phyloP scores from a whole-genome alignment of 1,140 invertebrate species.

The Diachasmimorpha longicaudata region DNA sequence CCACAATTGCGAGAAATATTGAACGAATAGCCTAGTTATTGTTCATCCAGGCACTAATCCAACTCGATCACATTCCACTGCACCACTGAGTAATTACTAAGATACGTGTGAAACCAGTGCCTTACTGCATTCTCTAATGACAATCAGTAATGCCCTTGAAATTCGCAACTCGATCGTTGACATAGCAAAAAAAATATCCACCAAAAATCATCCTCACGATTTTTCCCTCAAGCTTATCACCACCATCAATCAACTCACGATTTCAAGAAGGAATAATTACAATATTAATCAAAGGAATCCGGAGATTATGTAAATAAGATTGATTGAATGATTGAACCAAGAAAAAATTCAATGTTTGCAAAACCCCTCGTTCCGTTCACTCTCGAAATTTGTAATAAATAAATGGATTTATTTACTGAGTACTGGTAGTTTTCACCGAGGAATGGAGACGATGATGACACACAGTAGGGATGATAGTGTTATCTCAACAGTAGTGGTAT shows the following conservation, averaged over 20 bases:
- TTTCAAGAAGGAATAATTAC: too few species aligned
- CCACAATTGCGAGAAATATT: neutral
- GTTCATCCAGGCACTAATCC: slow-evolving; percentile 15
- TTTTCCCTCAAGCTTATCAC: too few species aligned
- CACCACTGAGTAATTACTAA: neutral
- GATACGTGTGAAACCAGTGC: slow-evolving; percentile 21
- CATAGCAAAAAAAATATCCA: too few species aligned
- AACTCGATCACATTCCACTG: slow-evolving; percentile 4
- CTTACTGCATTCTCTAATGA: slow-evolving; percentile 33
- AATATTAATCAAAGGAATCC: neutral
- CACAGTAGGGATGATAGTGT: neutral
- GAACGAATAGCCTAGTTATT: neutral
- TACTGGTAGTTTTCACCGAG: slow-evolving; percentile 17
- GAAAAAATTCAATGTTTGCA: too few species aligned
- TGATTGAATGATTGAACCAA: neutral
- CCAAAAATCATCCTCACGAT: too few species aligned
- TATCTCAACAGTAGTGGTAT: slow-evolving; percentile 18
- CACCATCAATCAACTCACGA: too few species aligned
- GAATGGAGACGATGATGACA: slow-evolving; percentile 7
- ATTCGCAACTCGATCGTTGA: neutral
- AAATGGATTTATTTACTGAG: neutral
- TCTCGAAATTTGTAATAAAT: too few species aligned
- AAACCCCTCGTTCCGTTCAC: too few species aligned
- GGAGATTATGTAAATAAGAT: neutral
- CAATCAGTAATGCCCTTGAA: neutral